These are phyloP conservation scores for Calycopis cecrops DNA, from an alignment of 1,140 invertebrate genomes.

Conservation along the genomic window DNA sequence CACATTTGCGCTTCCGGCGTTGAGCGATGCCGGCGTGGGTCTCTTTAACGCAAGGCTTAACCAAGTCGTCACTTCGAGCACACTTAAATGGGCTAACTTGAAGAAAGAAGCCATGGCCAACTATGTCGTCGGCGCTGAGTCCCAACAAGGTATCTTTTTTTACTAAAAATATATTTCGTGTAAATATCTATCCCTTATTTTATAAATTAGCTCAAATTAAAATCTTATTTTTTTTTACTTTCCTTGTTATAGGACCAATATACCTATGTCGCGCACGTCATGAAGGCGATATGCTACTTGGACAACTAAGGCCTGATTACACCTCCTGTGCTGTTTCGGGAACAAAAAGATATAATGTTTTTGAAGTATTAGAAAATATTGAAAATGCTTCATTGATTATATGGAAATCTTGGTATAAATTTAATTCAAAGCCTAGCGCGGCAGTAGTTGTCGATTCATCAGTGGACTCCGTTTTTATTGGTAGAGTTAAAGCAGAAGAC, in stretches of 20 bases:
- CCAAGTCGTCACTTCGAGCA: constrained; percentile 61
- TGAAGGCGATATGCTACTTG: constrained; percentile 82
- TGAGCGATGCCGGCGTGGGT: constrained; percentile 45
- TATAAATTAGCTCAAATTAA: not conserved
- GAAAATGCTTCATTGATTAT: constrained; percentile 83
- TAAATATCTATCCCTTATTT: not conserved
- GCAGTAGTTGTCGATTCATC: constrained; percentile 77
- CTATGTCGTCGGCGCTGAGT: constrained; percentile 54
- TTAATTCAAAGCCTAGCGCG: constrained; percentile 76
- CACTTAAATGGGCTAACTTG: constrained; percentile 56
- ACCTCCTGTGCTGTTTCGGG: constrained; percentile 79
- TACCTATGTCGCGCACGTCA: constrained; percentile 84
- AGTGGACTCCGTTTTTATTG: constrained; percentile 56
- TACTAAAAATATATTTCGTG: not conserved
- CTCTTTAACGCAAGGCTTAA: constrained; percentile 55
- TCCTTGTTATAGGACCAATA: constrained; percentile 71
- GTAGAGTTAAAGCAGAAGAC: constrained; percentile 66
- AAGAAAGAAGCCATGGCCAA: constrained; percentile 59
- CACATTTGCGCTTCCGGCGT: constrained; percentile 40
- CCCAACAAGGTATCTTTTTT: constrained; percentile 41
- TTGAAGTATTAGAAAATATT: constrained; percentile 86
- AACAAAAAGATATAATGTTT: constrained; percentile 77
- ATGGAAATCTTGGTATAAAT: constrained; percentile 84
- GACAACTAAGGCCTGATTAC: constrained; percentile 77
- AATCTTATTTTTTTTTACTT: not conserved